These are phyloP conservation scores for Heteronetta atricapilla DNA, from an alignment of 2,113 vertebrate species.

Conservation along the genomic window DNA sequence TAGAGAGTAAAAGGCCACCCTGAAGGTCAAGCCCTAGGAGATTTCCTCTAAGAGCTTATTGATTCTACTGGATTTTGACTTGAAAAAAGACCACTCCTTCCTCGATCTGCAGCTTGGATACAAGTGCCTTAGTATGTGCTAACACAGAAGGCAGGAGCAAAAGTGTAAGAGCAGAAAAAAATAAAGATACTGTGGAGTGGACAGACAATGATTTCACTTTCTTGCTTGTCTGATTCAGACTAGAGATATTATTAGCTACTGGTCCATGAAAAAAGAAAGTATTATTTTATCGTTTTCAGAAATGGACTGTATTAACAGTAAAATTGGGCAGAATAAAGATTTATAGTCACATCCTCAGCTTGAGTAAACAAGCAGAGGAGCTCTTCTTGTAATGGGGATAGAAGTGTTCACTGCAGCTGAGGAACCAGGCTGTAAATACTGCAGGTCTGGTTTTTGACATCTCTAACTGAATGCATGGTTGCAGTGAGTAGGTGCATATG, in stretches of 20 bases:
- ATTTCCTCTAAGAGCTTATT: slow-evolving; percentile 69
- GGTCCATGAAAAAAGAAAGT: slow-evolving; percentile 29
- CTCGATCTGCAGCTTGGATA: slow-evolving; percentile 20
- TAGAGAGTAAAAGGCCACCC: slow-evolving; percentile 58
- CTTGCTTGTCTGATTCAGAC: not conserved
- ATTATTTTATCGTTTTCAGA: slow-evolving; percentile 47
- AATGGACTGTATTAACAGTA: slow-evolving; percentile 46
- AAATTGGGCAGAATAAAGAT: slow-evolving; percentile 62
- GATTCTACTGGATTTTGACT: slow-evolving; percentile 40
- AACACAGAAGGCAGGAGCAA: slow-evolving; percentile 41
- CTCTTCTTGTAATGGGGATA: not conserved
- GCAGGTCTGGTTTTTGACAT: not conserved
- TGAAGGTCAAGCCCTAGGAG: slow-evolving; percentile 59
- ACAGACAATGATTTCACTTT: slow-evolving; percentile 37
- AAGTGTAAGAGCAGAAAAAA: slow-evolving; percentile 19
- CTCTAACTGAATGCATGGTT: not conserved
- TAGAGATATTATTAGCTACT: slow-evolving; percentile 41
- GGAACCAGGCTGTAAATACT: not conserved
- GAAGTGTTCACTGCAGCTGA: not conserved
- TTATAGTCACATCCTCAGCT: slow-evolving; percentile 30
- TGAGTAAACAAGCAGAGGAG: slow-evolving; percentile 45
- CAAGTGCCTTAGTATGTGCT: slow-evolving; percentile 53
- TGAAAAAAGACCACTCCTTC: slow-evolving; percentile 27
- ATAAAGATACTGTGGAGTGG: slow-evolving; percentile 40
- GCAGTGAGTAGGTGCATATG: not conserved